These are phyloP conservation scores for Idaea biselata DNA, from an alignment of 2,888 invertebrate species.

Conservation along the genomic window DNA sequence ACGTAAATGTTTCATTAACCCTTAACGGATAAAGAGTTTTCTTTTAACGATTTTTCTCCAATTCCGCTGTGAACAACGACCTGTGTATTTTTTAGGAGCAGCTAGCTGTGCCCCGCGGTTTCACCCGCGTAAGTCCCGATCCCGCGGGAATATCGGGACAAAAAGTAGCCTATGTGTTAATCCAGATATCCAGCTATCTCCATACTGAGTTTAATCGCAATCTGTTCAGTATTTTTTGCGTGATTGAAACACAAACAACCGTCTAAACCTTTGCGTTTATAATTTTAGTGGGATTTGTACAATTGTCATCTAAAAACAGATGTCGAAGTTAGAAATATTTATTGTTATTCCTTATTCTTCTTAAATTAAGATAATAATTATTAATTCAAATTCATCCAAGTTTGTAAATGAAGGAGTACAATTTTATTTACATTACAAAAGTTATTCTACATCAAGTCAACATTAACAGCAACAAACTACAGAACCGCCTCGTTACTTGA, in stretches of 20 bases:
- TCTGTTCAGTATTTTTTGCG: too few relatives aligned
- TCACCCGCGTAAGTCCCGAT: too few relatives aligned
- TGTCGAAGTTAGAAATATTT: not conserved
- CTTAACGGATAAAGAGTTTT: constrained; percentile 26
- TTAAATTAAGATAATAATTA: not conserved
- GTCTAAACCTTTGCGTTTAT: too few relatives aligned
- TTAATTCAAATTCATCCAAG: constrained; percentile 4
- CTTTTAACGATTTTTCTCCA: constrained; percentile 21
- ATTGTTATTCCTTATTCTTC: not conserved
- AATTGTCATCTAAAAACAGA: constrained; percentile 21
- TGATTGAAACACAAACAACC: too few relatives aligned
- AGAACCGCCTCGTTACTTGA: not conserved
- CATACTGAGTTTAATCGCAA: too few relatives aligned
- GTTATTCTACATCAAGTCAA: not conserved
- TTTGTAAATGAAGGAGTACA: constrained; percentile 7
- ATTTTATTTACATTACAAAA: not conserved
- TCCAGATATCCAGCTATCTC: too few relatives aligned
- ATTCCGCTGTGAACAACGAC: constrained; percentile 19
- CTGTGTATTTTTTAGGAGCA: too few relatives aligned
- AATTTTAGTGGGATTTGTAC: constrained; percentile 30
- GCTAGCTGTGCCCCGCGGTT: too few relatives aligned
- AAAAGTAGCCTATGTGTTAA: too few relatives aligned
- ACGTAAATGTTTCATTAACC: constrained; percentile 28
- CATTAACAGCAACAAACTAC: not conserved
- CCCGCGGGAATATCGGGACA: too few relatives aligned